Evolutionary conservation across 1,140 invertebrate species (phyloP), one percentile per base, ranked within the genome.

Genomic region (Probaryconus sp.): DNA sequence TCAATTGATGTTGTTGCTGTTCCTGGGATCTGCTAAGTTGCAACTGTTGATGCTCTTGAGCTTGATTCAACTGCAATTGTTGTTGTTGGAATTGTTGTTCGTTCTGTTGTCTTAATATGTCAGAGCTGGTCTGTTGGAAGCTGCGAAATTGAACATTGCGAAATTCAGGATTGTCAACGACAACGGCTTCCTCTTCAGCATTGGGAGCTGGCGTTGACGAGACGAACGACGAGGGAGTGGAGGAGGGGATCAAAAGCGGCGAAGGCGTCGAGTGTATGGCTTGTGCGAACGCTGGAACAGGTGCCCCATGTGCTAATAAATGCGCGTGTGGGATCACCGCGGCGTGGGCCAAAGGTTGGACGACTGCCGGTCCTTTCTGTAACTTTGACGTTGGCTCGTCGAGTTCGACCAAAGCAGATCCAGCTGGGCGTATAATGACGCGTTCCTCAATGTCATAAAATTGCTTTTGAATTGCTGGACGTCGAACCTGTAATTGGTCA

Each of bases 361-460:
- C 75, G 1, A 89, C 72, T 13, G 88, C 83, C 28, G 88, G 87
- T 76, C 90, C 90, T 64, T 85, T 89, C 24, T 90, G 89, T n/a
- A 86, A 84, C 68, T 91, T 90, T 3, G 90, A 90, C 5, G 89
- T 84, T 0, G 91, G 91, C 51, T 90, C 88, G 38, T 91, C 90
- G 0, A 92, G 79, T 68, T 92, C 91, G 0, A 92, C 87, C 3
- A 92, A 87, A 17, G 91, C 88, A 0, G 90, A 91, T 11, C 91
- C 91, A 1, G 90, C 90, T 1, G 91, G 91, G n/a, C 91, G 88
- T 13, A 92, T 87, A 3, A 91, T 88, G 5, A 90, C 88, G 16
- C 90, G 88, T 77, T 92, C 89, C 78, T 92, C 91, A 53, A 92
- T 90, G 69, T 92, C 91, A 77, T 91, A 92, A 81, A 92, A 92